Percentiles rank a stretch among this genome's conserved stretches.
Evolutionary conservation across 2,113 vertebrate genomes (phyloP).

Genomic region (Vidua macroura): DNA sequence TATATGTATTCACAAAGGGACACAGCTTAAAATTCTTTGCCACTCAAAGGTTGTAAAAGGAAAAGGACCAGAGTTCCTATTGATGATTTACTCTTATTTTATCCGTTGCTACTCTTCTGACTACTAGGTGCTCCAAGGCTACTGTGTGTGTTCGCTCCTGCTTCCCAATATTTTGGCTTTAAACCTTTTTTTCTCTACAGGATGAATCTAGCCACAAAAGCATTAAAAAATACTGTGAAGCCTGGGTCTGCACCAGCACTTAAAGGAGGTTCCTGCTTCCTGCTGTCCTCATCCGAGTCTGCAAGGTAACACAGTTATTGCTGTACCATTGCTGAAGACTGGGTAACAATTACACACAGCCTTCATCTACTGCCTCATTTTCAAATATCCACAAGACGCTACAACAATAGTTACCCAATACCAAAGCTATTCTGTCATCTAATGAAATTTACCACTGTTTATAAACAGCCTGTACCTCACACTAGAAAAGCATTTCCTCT

Average conservation of each 20-base stretch:
- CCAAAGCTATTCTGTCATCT: not conserved
- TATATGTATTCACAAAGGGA: not conserved
- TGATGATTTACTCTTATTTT: not conserved
- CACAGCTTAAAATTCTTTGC: not conserved
- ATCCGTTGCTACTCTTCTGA: not conserved
- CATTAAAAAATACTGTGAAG: not conserved
- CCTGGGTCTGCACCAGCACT: not conserved
- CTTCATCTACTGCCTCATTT: not conserved
- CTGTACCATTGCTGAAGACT: not conserved
- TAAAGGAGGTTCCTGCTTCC: not conserved
- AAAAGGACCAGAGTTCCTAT: not conserved
- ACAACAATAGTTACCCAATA: not conserved
- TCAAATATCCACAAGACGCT: not conserved
- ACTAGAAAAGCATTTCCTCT: not conserved
- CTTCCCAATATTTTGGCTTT: not conserved
- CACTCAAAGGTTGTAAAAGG: not conserved
- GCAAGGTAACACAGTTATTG: not conserved
- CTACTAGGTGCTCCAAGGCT: not conserved
- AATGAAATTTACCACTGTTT: not conserved
- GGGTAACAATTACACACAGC: not conserved
- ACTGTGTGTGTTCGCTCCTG: not conserved
- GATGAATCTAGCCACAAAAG: not conserved
- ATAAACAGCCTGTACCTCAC: not conserved
- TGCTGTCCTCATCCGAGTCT: rapidly evolving
- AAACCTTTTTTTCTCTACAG: not conserved